Conservation (phyloP, 2,797 vertebrate genomes). For the Myotis myotis region DNA sequence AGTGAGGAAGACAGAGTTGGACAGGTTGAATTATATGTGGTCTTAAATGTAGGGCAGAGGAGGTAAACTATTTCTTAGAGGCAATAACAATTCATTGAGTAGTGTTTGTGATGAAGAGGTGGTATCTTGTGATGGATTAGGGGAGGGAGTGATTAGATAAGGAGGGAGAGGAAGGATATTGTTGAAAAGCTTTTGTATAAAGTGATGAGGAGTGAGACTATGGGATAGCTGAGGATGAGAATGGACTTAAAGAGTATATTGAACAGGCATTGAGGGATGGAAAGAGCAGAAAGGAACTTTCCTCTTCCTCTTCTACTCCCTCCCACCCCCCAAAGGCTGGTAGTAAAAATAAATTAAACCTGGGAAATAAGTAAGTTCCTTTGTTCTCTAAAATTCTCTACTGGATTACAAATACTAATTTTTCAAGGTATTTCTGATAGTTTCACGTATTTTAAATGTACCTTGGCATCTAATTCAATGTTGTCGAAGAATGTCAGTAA, state of each 20-base stretch:
- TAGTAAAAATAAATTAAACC: slow-evolving; percentile 19
- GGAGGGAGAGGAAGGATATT: background rate
- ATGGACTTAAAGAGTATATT: background rate
- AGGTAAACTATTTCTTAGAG: background rate
- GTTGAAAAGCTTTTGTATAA: background rate
- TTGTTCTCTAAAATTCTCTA: background rate
- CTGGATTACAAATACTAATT: background rate
- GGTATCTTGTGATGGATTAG: background rate
- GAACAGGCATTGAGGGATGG: background rate
- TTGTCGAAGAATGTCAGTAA: background rate
- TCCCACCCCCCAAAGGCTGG: too few relatives aligned
- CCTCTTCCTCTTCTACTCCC: too few relatives aligned
- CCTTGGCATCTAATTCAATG: background rate
- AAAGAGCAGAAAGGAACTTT: background rate
- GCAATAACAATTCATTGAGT: background rate
- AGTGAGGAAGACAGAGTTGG: background rate
- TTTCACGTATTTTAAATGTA: slow-evolving; percentile 19
- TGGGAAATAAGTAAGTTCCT: background rate
- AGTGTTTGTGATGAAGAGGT: background rate
- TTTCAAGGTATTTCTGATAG: background rate
- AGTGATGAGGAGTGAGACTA: background rate
- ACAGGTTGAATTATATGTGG: background rate
- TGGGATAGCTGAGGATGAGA: too few relatives aligned
- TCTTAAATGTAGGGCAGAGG: background rate
- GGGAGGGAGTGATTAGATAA: background rate